phyloP scores from a whole-genome alignment of 2,113 vertebrate species.

The Tretioscincus oriximinensis region DNA sequence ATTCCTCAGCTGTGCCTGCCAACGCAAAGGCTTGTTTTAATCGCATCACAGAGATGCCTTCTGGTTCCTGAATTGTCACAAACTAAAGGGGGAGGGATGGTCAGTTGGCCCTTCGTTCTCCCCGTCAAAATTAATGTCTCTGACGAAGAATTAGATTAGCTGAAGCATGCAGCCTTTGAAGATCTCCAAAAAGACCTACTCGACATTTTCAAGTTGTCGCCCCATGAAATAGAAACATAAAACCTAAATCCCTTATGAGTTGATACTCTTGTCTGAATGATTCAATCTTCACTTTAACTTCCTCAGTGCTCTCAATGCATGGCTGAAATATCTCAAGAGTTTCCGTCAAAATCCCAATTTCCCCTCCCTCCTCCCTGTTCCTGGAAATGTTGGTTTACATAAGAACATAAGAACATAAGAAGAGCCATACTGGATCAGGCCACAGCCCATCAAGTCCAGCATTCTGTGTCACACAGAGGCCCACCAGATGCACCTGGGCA shows the following conservation, averaged over 20 bases:
- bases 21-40: slow-evolving; percentile 46
- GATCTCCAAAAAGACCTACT: slow-evolving; percentile 36
- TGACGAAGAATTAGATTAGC: slow-evolving; percentile 41
- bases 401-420: too few species aligned
- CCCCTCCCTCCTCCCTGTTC: neutral
- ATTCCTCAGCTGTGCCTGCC: slow-evolving; percentile 40
- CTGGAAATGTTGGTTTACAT: neutral
- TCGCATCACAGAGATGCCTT: slow-evolving; percentile 37
- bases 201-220: slow-evolving; percentile 40
- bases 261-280: slow-evolving; percentile 27
- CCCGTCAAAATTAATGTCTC: slow-evolving; percentile 44
- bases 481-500: too few species aligned
- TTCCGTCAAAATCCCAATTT: neutral
- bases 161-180: slow-evolving; percentile 40
- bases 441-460: too few species aligned
- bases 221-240: slow-evolving; percentile 30
- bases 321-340: neutral
- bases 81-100: neutral
- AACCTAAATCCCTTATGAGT: slow-evolving; percentile 15
- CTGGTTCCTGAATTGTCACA: slow-evolving; percentile 21
- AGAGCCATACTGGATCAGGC: too few species aligned
- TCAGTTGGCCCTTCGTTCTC: slow-evolving; percentile 3
- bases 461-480: too few species aligned
- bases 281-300: neutral
- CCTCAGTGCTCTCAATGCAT: slow-evolving; percentile 9